Evolutionary conservation across 2,888 invertebrate species (phyloP).

Genomic region (Exephanes ischioxanthus): DNA sequence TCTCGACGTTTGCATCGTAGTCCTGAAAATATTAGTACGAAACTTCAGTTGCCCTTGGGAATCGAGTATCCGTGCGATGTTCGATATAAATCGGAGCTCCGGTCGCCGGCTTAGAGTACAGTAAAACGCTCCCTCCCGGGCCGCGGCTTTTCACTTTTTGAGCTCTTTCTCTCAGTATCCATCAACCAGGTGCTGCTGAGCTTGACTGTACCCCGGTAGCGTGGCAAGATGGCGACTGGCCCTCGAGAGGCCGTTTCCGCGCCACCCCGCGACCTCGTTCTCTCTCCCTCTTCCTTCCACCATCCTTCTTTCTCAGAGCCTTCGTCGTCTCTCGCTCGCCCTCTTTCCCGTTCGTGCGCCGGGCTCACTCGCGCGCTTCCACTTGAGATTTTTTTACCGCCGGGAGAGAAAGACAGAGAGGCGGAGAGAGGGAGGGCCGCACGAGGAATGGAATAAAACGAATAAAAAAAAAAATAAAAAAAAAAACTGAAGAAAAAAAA

Average conservation of each 20-base stretch:
- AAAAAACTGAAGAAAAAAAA: no score
- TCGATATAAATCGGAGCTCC: slow-evolving; percentile 40
- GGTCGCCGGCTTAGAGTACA: slow-evolving; percentile 40
- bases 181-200: slow-evolving; percentile 71
- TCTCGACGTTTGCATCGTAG: background rate
- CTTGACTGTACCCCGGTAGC: slow-evolving; percentile 80
- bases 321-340: slow-evolving; percentile 51
- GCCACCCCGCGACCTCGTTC: slow-evolving; percentile 73
- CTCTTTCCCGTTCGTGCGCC: slow-evolving; percentile 60
- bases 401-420: slow-evolving; percentile 73
- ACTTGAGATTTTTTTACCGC: slow-evolving; percentile 81
- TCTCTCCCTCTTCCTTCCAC: slow-evolving; percentile 67
- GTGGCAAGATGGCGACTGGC: slow-evolving; percentile 83
- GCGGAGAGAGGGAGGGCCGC: slow-evolving; percentile 37
- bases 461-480: slow-evolving; percentile 44
- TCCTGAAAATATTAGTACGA: background rate
- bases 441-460: slow-evolving; percentile 56
- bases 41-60: slow-evolving; percentile 14
- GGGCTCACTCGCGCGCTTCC: slow-evolving; percentile 72
- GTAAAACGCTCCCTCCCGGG: background rate
- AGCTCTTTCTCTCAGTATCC: slow-evolving; percentile 24
- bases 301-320: slow-evolving; percentile 62
- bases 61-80: slow-evolving; percentile 18
- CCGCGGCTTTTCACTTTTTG: background rate
- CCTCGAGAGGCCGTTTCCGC: slow-evolving; percentile 82